These are phyloP conservation scores for Motacilla alba DNA, from an alignment of 2,113 vertebrate genomes.

Conservation along the genomic window DNA sequence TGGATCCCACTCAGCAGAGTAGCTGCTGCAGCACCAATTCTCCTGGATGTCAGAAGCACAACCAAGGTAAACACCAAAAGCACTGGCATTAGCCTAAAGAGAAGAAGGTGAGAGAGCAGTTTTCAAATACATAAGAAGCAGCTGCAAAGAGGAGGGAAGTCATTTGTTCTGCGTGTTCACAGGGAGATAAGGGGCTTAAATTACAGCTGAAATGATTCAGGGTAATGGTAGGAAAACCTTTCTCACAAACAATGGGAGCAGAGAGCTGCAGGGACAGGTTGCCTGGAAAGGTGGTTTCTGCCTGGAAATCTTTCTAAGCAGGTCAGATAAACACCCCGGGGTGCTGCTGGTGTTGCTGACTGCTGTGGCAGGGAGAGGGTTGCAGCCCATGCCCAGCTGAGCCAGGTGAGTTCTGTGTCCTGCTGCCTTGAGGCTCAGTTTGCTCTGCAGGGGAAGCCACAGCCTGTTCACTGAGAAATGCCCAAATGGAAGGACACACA, in stretches of 20 bases:
- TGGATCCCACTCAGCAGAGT: neutral
- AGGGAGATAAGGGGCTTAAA: neutral
- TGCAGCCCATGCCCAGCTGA: neutral
- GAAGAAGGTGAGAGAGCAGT: neutral
- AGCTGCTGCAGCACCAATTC: neutral
- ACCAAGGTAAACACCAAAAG: neutral
- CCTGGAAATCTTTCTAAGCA: neutral
- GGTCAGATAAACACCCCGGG: neutral
- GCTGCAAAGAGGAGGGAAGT: neutral
- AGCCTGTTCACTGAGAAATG: neutral
- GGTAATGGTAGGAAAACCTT: neutral
- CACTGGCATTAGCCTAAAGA: neutral
- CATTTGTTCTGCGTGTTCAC: neutral
- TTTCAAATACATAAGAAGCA: neutral
- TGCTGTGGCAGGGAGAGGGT: neutral
- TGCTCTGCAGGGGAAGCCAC: neutral
- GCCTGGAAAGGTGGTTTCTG: neutral
- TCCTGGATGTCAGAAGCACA: neutral
- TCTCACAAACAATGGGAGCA: neutral
- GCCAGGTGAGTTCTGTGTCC: fast-evolving
- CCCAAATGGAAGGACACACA: neutral
- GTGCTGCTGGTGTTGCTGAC: neutral
- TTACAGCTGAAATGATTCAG: neutral
- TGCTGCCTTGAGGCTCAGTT: neutral
- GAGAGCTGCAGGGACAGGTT: neutral